Evolutionary conservation across 2,888 invertebrate species (phyloP).

Genomic region (Abrostola triplasia): DNA sequence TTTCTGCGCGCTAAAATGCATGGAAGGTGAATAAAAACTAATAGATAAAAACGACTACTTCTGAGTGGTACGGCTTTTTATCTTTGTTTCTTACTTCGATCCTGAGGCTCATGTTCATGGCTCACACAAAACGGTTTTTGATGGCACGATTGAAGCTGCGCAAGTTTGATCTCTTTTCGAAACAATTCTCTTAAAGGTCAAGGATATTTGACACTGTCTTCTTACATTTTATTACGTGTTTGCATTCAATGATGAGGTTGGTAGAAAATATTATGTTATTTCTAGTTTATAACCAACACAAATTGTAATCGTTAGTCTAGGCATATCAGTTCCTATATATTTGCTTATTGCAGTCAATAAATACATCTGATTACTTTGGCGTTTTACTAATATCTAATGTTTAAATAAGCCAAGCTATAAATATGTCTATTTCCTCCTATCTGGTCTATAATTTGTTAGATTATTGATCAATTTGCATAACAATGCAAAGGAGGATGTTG

Average conservation of each 20-base stretch:
- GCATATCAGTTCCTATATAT: neutral
- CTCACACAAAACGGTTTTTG: constrained; percentile 1
- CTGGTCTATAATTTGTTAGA: constrained; percentile 20
- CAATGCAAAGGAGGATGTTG: constrained; percentile 43
- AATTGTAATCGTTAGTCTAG: neutral
- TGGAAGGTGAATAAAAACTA: too few species aligned
- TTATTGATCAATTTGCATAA: constrained; percentile 40
- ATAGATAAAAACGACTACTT: too few species aligned
- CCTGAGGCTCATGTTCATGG: neutral
- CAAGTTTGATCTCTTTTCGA: neutral
- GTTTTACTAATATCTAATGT: neutral
- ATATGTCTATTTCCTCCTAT: constrained; percentile 2
- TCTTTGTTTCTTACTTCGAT: neutral
- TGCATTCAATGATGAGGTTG: too few species aligned
- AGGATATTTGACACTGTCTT: neutral
- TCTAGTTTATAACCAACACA: constrained; percentile 2
- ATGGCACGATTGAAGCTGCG: neutral
- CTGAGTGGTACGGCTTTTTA: neutral
- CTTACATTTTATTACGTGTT: too few species aligned
- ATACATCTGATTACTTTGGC: neutral
- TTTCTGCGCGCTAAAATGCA: too few species aligned
- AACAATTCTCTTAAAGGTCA: neutral
- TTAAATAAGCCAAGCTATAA: constrained; percentile 7
- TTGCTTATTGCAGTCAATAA: neutral
- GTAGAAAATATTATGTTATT: neutral